phyloP scores from a whole-genome alignment of 2,797 vertebrate genomes.

The Periparus ater region DNA sequence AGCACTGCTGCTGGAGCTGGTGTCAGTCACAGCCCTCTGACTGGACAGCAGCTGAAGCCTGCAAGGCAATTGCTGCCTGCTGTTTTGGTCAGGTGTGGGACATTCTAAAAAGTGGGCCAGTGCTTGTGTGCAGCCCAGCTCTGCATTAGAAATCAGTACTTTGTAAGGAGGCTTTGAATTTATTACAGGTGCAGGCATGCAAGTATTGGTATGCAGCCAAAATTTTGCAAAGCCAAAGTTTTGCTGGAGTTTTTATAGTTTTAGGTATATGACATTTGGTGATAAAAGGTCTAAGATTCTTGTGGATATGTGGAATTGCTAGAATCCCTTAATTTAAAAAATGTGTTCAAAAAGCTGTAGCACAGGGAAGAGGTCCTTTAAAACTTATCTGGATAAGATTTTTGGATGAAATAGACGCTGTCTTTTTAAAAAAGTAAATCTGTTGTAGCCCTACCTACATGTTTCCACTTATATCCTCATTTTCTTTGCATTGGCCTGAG shows the following conservation, averaged over 20 bases:
- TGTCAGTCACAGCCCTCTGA: not conserved
- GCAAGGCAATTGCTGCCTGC: not conserved
- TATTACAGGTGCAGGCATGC: not conserved
- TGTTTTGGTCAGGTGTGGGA: not conserved
- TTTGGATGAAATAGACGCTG: not conserved
- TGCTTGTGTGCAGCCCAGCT: not conserved
- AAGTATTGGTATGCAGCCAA: not conserved
- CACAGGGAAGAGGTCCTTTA: not conserved
- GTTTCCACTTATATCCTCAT: not conserved
- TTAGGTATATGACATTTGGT: not conserved
- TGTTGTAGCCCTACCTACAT: not conserved
- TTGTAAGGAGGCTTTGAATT: not conserved
- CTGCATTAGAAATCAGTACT: not conserved
- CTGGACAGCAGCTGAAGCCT: conserved; percentile 9
- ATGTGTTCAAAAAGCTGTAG: not conserved
- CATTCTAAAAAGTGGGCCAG: not conserved
- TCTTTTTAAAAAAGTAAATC: not conserved
- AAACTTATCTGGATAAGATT: not conserved
- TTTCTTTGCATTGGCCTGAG: not conserved
- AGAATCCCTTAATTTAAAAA: not conserved
- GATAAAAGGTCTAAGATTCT: not conserved
- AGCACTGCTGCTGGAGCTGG: not conserved
- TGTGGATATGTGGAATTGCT: not conserved
- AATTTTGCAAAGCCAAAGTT: too few relatives aligned
- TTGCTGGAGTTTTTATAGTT: not conserved